phyloP scores from a whole-genome alignment of 2,888 invertebrate genomes.

The Temnothorax rugatulus region DNA sequence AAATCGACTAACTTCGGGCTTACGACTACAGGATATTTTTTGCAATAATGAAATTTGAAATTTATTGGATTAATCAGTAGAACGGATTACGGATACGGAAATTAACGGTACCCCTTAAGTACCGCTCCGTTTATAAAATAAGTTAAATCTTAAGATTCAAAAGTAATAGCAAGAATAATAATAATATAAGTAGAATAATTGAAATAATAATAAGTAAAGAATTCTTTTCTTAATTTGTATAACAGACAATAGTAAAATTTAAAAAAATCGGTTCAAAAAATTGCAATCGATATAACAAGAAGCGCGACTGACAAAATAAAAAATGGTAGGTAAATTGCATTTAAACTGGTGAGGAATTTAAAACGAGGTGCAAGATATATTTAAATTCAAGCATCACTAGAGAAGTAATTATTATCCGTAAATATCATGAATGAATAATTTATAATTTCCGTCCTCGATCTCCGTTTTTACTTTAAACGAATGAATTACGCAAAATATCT shows the following conservation, averaged over 20 bases:
- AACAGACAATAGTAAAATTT: neutral
- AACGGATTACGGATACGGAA: neutral
- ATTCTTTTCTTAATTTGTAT: neutral
- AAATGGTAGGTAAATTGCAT: neutral
- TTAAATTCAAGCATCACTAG: conserved; percentile 3
- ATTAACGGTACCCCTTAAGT: neutral
- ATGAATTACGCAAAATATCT: neutral
- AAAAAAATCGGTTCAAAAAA: neutral
- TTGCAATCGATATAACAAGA: neutral
- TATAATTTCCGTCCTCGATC: neutral
- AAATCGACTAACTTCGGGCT: conserved; percentile 75
- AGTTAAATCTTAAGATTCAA: neutral
- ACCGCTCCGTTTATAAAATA: neutral
- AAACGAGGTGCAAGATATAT: neutral
- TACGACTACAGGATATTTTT: conserved; percentile 58
- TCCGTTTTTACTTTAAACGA: neutral
- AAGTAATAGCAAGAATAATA: neutral
- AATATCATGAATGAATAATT: conserved; percentile 2
- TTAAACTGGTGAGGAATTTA: neutral
- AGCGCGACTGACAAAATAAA: neutral
- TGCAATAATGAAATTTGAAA: conserved; percentile 1
- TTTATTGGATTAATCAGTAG: neutral
- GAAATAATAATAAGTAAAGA: neutral
- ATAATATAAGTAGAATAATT: neutral
- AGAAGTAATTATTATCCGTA: neutral